These are phyloP conservation scores for Drosophila mayaguana DNA, from an alignment of 2,888 invertebrate species.

Conservation along the genomic window DNA sequence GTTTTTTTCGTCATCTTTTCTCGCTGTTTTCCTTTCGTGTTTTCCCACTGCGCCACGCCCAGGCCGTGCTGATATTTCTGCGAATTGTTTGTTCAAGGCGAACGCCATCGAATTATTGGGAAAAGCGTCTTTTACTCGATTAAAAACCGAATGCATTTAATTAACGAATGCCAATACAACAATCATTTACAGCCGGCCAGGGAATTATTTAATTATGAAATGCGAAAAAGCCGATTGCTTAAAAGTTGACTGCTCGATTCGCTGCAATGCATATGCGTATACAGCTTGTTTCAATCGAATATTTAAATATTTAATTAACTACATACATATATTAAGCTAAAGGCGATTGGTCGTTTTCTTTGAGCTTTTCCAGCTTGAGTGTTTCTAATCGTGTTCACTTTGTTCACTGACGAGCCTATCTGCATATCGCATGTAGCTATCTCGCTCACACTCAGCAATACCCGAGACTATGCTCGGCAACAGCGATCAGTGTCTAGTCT, in stretches of 20 bases:
- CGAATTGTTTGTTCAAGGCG: constrained; percentile 27
- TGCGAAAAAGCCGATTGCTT: neutral
- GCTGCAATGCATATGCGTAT: neutral
- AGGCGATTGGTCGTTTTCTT: too few species aligned
- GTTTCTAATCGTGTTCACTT: too few species aligned
- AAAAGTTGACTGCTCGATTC: neutral
- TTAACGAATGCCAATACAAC: constrained; percentile 7
- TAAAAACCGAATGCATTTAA: constrained; percentile 23
- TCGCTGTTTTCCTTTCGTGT: neutral
- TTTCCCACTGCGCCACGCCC: too few species aligned
- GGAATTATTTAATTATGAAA: constrained; percentile 4
- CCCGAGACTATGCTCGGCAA: too few species aligned
- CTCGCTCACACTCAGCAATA: too few species aligned
- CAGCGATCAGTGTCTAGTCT: too few species aligned
- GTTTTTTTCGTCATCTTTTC: neutral
- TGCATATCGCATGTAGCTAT: too few species aligned
- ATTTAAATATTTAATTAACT: too few species aligned
- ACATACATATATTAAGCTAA: too few species aligned
- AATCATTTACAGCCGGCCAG: neutral
- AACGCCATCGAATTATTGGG: constrained; percentile 28
- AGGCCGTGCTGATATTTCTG: constrained; percentile 20
- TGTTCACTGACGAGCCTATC: too few species aligned
- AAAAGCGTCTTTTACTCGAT: constrained; percentile 8
- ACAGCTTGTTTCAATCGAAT: too few species aligned
- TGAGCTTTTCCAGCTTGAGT: too few species aligned